Conservation (phyloP, 2,113 vertebrate genomes). For the Calyptommatus sinebrachiatus region DNA sequence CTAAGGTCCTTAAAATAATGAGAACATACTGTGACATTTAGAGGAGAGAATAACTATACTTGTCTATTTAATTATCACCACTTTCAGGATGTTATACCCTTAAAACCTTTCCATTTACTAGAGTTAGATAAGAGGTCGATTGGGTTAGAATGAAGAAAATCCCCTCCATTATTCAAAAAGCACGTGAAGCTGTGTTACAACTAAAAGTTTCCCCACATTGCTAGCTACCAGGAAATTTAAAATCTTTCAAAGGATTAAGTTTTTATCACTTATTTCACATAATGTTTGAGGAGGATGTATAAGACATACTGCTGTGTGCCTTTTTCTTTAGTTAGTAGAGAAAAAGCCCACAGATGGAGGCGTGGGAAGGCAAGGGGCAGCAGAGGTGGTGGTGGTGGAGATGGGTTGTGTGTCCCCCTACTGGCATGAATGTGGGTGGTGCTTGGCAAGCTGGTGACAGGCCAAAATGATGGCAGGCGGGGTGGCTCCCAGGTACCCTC, state of each 20-base stretch:
- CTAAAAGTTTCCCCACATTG: not conserved
- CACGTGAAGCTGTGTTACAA: not conserved
- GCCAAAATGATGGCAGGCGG: too few species aligned
- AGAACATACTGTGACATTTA: constrained; percentile 48
- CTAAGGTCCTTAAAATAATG: constrained; percentile 31
- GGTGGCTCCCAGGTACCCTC: too few species aligned
- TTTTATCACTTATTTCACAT: not conserved
- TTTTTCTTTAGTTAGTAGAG: not conserved
- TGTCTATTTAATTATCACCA: constrained; percentile 48
- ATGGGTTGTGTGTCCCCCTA: too few species aligned
- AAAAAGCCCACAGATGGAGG: too few species aligned
- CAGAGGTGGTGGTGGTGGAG: too few species aligned
- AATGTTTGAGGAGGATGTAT: not conserved
- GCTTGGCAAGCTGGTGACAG: too few species aligned
- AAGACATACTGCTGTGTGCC: too few species aligned
- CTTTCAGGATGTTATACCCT: constrained; percentile 28
- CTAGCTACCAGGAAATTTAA: not conserved
- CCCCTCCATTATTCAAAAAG: not conserved
- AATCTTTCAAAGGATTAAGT: not conserved
- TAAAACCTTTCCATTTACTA: constrained; percentile 20
- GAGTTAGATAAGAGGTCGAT: constrained; percentile 3
- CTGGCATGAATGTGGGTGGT: too few species aligned
- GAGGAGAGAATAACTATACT: constrained; percentile 43
- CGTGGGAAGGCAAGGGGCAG: too few species aligned
- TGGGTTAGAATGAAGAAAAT: not conserved